Evolutionary conservation across 2,113 vertebrate species (phyloP).

Genomic region (Psammodynastes pulverulentus): DNA sequence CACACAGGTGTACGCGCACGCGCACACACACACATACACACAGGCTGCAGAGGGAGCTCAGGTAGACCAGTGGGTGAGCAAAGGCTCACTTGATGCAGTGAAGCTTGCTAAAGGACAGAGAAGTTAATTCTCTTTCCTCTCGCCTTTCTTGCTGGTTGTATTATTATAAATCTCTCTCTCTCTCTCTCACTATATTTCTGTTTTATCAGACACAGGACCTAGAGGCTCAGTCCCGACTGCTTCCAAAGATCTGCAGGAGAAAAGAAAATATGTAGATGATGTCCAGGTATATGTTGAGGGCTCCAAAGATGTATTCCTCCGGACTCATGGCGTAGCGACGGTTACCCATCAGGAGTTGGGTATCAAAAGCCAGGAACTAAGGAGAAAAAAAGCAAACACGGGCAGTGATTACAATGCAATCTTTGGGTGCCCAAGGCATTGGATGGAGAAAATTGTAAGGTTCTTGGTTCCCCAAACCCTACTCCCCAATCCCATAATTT

Average conservation of each 20-base stretch:
- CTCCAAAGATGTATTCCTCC: constrained; percentile 91
- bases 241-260: constrained; percentile 89
- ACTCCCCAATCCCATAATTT: background rate
- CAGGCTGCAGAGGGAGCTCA: constrained; percentile 51
- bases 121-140: constrained; percentile 31
- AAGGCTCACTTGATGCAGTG: constrained; percentile 28
- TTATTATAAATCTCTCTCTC: background rate
- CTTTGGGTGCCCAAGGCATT: background rate
- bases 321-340: constrained; percentile 84
- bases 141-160: constrained; percentile 32
- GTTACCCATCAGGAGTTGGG: constrained; percentile 89
- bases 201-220: constrained; percentile 26
- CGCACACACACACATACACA: constrained; percentile 11
- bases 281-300: constrained; percentile 93
- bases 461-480: background rate
- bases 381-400: constrained; percentile 24
- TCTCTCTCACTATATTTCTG: constrained; percentile 13
- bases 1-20: background rate
- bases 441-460: background rate
- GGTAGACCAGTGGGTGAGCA: background rate
- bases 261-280: constrained; percentile 94
- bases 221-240: constrained; percentile 70
- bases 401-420: background rate
- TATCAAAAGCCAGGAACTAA: constrained; percentile 93
- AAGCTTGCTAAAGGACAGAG: constrained; percentile 31